Base-by-base conservation (phyloP, 2,113 vertebrate species). In the Diadophis punctatus region DNA sequence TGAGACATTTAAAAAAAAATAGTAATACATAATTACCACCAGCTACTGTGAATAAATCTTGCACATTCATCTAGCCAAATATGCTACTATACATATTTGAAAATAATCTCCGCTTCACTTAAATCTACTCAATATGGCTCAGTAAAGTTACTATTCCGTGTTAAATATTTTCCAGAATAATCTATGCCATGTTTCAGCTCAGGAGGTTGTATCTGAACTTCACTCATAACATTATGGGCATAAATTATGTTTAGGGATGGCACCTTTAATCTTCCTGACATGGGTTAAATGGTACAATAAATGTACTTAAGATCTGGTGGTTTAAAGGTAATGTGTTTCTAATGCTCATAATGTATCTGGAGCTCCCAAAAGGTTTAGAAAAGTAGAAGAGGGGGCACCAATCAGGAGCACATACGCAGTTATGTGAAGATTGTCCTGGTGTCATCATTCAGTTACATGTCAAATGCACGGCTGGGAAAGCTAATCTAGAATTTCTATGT, bases 401-500 rank as follows among this genome's bases (percentile, higher is more conserved):
- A 12, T 22, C 22, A 43, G 14, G 2, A 90, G 68, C 20, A 27
- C 4, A 49, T 49, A 30, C 48, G 10, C 1, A 46, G 39, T 30
- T 46, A 43, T 60, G 27, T 60, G 84, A 49, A 30, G 86, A 86
- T 49, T 63, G 3, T 22, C 55, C 55, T 46, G 48, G 16, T 87
- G 34, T 91, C 52, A 34, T 86, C 87, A 92, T 96, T 96, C 95
- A 94, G 94, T 91, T 95, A 92, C 92, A 90, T 93, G 63, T 92
- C 34, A 80, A 80, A 80, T 39, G 68, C 10, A 74, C 2, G 74
- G 68, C 94, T 43, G 0, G 93, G 95, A 49, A 96, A 95, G 60
- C 74, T 93, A 95, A 68, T 39, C 90, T n/a, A 87, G 49, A 84
- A 74, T 74, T 96, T 51, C 95, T 90, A 91, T 94, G 93, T 84